Percentiles rank a stretch among this genome's conserved stretches.
Conservation (phyloP, 2,113 vertebrate genomes). For the Oreochromis aureus region DNA sequence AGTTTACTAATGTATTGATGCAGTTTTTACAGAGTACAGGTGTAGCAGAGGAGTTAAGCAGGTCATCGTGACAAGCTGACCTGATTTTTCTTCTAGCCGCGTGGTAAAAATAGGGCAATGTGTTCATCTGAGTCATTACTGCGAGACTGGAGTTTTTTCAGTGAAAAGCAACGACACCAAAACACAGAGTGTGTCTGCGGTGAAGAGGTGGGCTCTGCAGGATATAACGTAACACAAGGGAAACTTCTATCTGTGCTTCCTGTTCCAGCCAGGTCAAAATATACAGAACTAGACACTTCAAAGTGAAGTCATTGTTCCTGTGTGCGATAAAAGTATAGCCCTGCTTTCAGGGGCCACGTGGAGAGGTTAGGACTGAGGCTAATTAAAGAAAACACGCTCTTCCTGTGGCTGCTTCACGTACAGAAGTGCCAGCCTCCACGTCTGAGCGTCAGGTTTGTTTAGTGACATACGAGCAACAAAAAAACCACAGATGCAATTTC, state of each 20-base stretch:
- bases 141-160: neutral
- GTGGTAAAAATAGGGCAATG: neutral
- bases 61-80: neutral
- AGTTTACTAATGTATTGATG: neutral
- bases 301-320: neutral
- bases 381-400: neutral
- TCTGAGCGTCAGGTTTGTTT: neutral
- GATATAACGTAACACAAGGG: constrained; percentile 17
- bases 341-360: neutral
- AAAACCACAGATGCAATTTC: neutral
- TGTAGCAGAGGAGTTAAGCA: neutral
- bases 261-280: neutral
- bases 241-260: constrained; percentile 39
- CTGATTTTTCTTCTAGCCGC: neutral
- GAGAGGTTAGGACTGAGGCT: neutral
- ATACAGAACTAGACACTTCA: neutral
- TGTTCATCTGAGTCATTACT: neutral
- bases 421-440: neutral
- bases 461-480: neutral
- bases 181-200: neutral
- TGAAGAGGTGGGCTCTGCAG: constrained; percentile 22
- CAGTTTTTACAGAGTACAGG: neutral
- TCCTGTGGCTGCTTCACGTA: neutral
- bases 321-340: neutral
- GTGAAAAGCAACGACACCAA: neutral